phyloP scores from a whole-genome alignment of 2,888 invertebrate genomes.

The Dione vanillae region DNA sequence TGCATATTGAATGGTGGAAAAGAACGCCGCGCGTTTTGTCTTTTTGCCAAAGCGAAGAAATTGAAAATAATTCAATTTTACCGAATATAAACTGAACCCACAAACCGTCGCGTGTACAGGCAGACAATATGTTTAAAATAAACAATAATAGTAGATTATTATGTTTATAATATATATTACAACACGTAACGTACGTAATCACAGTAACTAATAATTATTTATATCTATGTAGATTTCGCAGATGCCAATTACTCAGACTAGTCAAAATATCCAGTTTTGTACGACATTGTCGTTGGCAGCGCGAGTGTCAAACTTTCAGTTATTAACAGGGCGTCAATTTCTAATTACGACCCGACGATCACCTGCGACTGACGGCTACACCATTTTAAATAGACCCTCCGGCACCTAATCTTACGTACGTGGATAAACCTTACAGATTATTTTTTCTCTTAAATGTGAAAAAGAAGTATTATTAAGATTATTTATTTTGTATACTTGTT shows the following conservation, averaged over 20 bases:
- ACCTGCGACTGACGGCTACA: constrained; percentile 77
- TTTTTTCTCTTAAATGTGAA: not conserved
- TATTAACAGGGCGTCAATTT: constrained; percentile 77
- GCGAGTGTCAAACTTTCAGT: constrained; percentile 71
- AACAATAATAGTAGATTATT: not conserved
- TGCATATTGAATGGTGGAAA: too few species aligned
- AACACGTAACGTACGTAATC: too few species aligned
- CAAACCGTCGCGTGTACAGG: too few species aligned
- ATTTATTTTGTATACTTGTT: too few species aligned
- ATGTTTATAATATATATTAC: not conserved
- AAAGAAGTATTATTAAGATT: too few species aligned
- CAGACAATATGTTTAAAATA: too few species aligned
- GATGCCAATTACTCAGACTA: constrained; percentile 1
- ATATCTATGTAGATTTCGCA: not conserved
- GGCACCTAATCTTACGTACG: constrained; percentile 32
- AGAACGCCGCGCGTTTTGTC: too few species aligned
- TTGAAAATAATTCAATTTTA: too few species aligned
- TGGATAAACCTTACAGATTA: not conserved
- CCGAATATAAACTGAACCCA: too few species aligned
- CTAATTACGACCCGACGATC: constrained; percentile 80
- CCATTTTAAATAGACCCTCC: constrained; percentile 53
- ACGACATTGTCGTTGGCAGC: constrained; percentile 28
- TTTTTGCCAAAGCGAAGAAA: too few species aligned
- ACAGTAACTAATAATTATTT: not conserved
- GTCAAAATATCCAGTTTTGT: not conserved